Percentiles rank a stretch among this genome's conserved stretches.
Conservation (phyloP, 1,140 invertebrate genomes). For the Drosophila chauvacae region DNA sequence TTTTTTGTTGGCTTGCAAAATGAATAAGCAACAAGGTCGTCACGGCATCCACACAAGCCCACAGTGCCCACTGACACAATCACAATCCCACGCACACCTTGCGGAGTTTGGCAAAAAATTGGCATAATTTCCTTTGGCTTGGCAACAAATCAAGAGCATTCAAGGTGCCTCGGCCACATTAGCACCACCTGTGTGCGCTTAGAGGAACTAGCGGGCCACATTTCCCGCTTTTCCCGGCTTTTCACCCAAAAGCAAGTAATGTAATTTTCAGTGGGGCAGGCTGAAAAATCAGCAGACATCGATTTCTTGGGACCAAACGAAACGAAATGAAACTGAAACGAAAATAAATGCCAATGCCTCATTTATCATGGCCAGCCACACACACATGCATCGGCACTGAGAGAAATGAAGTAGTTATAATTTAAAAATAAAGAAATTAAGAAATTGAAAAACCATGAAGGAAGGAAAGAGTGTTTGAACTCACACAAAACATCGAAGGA, state of each 20-base stretch:
- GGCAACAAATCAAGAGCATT: constrained; percentile 58
- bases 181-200: constrained; percentile 60
- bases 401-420: not conserved
- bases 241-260: constrained; percentile 17
- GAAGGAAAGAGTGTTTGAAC: not conserved
- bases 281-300: constrained; percentile 66
- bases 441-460: not conserved
- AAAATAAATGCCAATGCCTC: constrained; percentile 70
- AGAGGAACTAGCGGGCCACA: constrained; percentile 45
- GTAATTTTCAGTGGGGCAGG: constrained; percentile 54
- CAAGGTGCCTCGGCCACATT: constrained; percentile 49
- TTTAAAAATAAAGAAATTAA: not conserved
- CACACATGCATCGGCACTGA: constrained; percentile 6
- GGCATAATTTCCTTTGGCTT: constrained; percentile 60
- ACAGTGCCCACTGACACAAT: not conserved
- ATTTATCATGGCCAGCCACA: constrained; percentile 57
- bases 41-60: no score
- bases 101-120: constrained; percentile 43
- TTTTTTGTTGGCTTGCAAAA: constrained; percentile 1
- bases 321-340: constrained; percentile 68
- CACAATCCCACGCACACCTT: constrained; percentile 2
- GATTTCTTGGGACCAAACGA: constrained; percentile 51
- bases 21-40: constrained; percentile 45
- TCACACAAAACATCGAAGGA: not conserved
- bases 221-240: constrained; percentile 1